Conservation (phyloP, 2,797 vertebrate genomes). For the Rhynchonycteris naso region DNA sequence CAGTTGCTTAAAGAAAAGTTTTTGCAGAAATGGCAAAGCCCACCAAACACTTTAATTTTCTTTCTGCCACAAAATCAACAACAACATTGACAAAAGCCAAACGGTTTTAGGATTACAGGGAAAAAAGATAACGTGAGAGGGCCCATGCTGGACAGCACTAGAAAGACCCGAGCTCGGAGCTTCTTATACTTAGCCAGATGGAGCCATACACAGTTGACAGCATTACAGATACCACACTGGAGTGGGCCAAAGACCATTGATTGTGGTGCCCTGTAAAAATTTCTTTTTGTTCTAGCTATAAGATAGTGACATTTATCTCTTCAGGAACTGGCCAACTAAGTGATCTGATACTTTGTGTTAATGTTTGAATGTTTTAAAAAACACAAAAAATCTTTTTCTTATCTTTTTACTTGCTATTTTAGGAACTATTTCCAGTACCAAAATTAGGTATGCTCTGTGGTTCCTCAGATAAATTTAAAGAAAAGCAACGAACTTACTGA, state of each 20-base stretch:
- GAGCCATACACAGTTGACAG: neutral
- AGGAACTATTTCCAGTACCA: neutral
- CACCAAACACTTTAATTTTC: neutral
- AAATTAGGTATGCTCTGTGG: neutral
- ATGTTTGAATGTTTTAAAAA: neutral
- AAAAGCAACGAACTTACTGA: neutral
- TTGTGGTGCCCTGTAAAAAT: neutral
- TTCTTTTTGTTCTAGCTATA: neutral
- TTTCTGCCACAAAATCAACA: neutral
- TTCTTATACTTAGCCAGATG: neutral
- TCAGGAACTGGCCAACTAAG: neutral
- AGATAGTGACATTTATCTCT: neutral
- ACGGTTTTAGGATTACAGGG: neutral
- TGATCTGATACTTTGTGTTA: neutral
- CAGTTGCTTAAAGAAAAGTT: neutral
- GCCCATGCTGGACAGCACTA: fast-evolving
- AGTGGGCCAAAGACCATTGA: neutral
- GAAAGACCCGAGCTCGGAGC: neutral
- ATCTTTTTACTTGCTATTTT: constrained; percentile 36
- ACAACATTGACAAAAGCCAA: constrained; percentile 19
- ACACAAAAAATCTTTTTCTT: neutral
- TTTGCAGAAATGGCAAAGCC: constrained; percentile 18
- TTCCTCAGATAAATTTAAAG: neutral
- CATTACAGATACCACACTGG: neutral
- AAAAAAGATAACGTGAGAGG: neutral